A percentile compares a stretch with the other conserved stretches of the same genome.
Conservation (phyloP, 37 sponge, comb jelly and placozoan species). For the Aphrocallistes beatrix region DNA sequence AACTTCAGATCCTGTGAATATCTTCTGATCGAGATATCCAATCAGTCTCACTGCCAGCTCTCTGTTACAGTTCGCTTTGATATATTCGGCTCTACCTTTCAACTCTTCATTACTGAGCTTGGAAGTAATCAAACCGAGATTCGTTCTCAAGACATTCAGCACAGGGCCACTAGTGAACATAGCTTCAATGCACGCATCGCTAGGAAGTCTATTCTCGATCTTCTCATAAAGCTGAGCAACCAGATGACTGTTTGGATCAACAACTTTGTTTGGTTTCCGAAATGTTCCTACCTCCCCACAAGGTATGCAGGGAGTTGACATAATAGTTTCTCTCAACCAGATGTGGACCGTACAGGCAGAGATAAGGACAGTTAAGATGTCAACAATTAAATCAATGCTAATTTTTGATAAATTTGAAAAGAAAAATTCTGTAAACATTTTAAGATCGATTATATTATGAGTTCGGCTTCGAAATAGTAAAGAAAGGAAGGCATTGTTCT, state of each 20-base stretch:
- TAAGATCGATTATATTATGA: background rate
- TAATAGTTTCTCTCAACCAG: background rate
- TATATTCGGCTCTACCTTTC: background rate
- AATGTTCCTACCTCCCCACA: background rate
- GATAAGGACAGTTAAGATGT: background rate
- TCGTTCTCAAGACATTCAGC: background rate
- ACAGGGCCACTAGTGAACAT: background rate
- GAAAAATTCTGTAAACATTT: background rate
- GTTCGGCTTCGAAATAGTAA: background rate
- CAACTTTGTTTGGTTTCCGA: background rate
- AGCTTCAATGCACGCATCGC: background rate
- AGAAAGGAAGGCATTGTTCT: background rate
- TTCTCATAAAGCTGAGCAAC: background rate
- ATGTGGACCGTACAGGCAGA: background rate
- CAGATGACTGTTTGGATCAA: background rate
- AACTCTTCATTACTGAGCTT: background rate
- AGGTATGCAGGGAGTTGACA: background rate
- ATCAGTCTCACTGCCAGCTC: background rate
- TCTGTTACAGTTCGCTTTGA: background rate
- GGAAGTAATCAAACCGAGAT: background rate
- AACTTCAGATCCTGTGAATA: background rate
- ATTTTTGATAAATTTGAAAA: background rate
- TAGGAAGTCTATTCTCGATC: background rate
- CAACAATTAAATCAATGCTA: background rate
- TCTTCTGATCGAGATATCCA: background rate